Evolutionary conservation across 2,113 vertebrate species (phyloP), one percentile per base, ranked within the genome.

Genomic region (Pandion haliaetus): DNA sequence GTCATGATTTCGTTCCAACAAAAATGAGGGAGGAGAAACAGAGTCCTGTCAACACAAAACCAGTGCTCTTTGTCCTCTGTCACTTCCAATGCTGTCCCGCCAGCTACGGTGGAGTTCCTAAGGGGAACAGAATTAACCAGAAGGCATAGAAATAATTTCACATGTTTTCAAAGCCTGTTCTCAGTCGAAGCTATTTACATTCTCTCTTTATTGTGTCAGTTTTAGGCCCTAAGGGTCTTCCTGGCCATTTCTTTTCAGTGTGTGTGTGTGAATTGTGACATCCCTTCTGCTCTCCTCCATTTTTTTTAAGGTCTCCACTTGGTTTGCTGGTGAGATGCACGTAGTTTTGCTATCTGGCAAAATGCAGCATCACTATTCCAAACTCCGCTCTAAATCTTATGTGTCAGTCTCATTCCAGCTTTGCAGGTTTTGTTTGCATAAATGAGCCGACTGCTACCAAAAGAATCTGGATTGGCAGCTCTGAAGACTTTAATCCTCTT

Each of bases 401-500:
- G 12, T 5, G 29, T 61, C 44, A 49, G 54, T 77, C 79, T 86
- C 71, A 25, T 77, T 77, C 86, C 71, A 86, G 82, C 62, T 96
- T 93, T 86, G 57, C 29, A 47, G 83, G 82, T 83, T 93, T 91
- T 93, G 86, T 95, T 93, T 88, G 66, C 67, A 81, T 83, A 97
- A 92, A 86, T 62, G 86, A 91, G 55, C 0, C 2, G n/a, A 81
- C 40, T 81, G 86, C 31, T 94, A 88, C 71, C 62, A 49, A 88
- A 95, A 88, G 76, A 54, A 85, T 90, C 80, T 81, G 86, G 45
- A 92, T 36, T 57, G 59, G 71, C 71, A 92, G 67, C 80, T 86
- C 76, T 83, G 79, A 95, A 83, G 86, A 83, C 45, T 90, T 88
- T 81, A 90, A 93, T 93, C 88, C 85, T 82, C 66, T 96, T 93